Percentiles rank a stretch among this genome's conserved stretches.
Evolutionary conservation across 2,113 vertebrate species (phyloP).

Genomic region (Prionailurus viverrinus): DNA sequence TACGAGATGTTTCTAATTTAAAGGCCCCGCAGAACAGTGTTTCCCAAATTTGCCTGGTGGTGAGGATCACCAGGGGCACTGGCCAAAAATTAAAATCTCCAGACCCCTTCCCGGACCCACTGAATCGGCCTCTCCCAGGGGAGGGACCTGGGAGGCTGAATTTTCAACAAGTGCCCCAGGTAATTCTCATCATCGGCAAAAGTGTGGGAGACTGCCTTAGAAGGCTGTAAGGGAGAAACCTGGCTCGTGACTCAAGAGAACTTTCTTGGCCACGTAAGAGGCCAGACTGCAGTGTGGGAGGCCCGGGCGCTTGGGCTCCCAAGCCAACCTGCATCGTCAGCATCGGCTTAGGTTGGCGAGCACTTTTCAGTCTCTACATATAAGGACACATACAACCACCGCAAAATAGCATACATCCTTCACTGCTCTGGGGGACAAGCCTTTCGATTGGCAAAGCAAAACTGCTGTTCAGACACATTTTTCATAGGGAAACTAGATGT

Average conservation of each 20-base stretch:
- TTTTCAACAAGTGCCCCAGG: slow-evolving; percentile 66
- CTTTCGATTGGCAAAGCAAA: slow-evolving; percentile 70
- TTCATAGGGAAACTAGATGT: slow-evolving; percentile 78
- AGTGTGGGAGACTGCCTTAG: neutral
- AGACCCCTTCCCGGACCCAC: slow-evolving; percentile 48
- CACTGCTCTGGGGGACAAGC: slow-evolving; percentile 38
- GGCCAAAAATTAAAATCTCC: slow-evolving; percentile 76
- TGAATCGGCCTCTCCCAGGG: neutral
- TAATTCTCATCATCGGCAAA: slow-evolving; percentile 59
- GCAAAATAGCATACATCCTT: neutral
- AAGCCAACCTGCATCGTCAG: neutral
- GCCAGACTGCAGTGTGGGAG: neutral
- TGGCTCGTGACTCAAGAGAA: slow-evolving; percentile 36
- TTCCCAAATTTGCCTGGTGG: neutral
- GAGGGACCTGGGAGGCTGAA: slow-evolving; percentile 71
- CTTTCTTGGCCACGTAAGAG: neutral
- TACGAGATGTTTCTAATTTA: neutral
- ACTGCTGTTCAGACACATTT: slow-evolving; percentile 55
- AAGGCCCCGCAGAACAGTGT: neutral
- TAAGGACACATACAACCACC: neutral
- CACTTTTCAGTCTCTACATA: neutral
- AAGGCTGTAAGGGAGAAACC: neutral
- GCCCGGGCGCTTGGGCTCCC: neutral
- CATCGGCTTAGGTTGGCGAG: neutral
- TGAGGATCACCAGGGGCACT: slow-evolving; percentile 63